These are phyloP conservation scores for Schizotus pectinicornis DNA, from an alignment of 2,888 invertebrate genomes.

Conservation along the genomic window DNA sequence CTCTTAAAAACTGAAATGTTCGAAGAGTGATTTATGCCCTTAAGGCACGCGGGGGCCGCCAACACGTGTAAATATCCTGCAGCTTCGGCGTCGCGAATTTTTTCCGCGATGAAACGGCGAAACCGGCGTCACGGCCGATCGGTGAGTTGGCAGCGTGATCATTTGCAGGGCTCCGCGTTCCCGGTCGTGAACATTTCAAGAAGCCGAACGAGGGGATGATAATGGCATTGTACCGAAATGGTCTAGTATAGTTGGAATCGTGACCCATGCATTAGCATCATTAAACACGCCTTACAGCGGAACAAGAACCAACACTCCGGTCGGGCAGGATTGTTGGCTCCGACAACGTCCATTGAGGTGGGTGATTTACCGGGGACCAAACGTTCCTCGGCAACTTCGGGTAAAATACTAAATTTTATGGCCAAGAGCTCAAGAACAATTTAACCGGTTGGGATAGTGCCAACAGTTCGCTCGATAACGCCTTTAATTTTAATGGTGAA, in stretches of 20 bases:
- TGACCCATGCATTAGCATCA: constrained; percentile 25
- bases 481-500: too few relatives aligned
- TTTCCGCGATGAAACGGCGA: too few relatives aligned
- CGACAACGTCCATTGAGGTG: background rate
- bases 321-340: constrained; percentile 4
- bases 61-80: too few relatives aligned
- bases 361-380: background rate
- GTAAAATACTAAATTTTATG: background rate
- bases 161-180: constrained; percentile 2
- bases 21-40: too few relatives aligned
- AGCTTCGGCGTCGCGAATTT: too few relatives aligned
- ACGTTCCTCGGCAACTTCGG: background rate
- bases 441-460: too few relatives aligned
- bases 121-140: too few relatives aligned
- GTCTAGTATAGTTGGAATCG: constrained; percentile 20
- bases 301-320: constrained; percentile 19
- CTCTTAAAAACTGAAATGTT: too few relatives aligned
- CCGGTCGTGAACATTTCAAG: constrained; percentile 14
- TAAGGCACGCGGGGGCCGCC: too few relatives aligned
- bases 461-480: too few relatives aligned
- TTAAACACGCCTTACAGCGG: constrained; percentile 16
- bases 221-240: constrained; percentile 21
- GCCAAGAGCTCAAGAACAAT: too few relatives aligned
- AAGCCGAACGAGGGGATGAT: constrained; percentile 19
- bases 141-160: background rate